phyloP scores from a whole-genome alignment of 92 coral and sea anemone genomes.

The Zoanthus solanderi region DNA sequence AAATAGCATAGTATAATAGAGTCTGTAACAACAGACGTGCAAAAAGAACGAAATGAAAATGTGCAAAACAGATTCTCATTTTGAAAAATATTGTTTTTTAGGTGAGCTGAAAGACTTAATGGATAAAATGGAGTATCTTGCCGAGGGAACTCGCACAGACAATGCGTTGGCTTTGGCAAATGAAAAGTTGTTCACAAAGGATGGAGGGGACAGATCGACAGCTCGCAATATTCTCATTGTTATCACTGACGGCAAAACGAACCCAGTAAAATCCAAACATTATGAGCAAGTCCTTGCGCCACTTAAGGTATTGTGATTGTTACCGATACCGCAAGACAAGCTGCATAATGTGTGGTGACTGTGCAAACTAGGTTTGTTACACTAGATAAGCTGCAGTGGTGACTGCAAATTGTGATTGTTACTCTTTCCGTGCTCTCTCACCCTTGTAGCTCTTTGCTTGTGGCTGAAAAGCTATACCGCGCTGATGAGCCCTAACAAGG shows the following conservation, averaged over 20 bases:
- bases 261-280: background rate
- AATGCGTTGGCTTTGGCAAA: constrained; percentile 24
- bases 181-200: constrained; percentile 6
- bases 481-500: no score
- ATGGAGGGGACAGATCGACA: constrained; percentile 27
- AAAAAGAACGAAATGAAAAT: background rate
- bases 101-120: background rate
- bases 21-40: no score
- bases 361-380: no score
- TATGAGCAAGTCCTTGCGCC: constrained; percentile 25
- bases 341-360: no score
- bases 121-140: constrained; percentile 39
- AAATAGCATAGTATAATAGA: no score
- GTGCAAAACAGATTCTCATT: background rate
- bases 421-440: no score
- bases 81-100: background rate
- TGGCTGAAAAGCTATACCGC: no score
- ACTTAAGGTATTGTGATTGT: constrained; percentile 7
- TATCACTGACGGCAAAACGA: constrained; percentile 40
- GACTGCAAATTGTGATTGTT: no score
- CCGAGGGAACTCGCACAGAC: constrained; percentile 45
- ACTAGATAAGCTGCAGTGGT: no score
- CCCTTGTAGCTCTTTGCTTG: no score
- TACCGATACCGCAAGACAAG: no score
- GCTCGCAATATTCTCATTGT: constrained; percentile 4